These are phyloP conservation scores for Lasioglossum figueresi DNA, from an alignment of 2,888 invertebrate species.

Conservation along the genomic window DNA sequence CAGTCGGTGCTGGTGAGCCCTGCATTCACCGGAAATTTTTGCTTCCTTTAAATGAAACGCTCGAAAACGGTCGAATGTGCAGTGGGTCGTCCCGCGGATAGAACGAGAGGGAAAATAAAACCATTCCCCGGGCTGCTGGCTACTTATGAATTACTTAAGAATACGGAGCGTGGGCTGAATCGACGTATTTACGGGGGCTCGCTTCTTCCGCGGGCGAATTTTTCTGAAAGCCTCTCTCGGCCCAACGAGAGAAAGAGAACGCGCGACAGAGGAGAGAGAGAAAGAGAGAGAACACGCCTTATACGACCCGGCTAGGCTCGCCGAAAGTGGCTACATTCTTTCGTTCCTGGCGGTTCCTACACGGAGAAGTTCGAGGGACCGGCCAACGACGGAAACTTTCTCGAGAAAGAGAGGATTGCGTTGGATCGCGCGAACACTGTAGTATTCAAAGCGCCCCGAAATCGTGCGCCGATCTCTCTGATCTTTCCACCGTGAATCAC, in stretches of 20 bases:
- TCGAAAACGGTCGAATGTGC: slow-evolving; percentile 49
- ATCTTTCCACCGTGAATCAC: slow-evolving; percentile 1
- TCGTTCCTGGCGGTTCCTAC: slow-evolving; percentile 9
- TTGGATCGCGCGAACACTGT: not conserved
- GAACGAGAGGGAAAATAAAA: slow-evolving; percentile 47
- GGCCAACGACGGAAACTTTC: not conserved
- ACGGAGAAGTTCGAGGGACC: slow-evolving; percentile 2
- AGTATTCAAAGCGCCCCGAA: slow-evolving; percentile 9
- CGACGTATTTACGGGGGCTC: slow-evolving; percentile 63
- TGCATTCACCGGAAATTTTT: slow-evolving; percentile 45
- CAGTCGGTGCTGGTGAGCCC: not conserved
- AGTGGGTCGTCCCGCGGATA: slow-evolving; percentile 42
- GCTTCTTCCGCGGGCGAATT: slow-evolving; percentile 38
- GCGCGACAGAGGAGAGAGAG: not conserved
- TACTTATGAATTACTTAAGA: slow-evolving; percentile 68
- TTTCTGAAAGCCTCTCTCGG: slow-evolving; percentile 50
- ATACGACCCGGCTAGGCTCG: slow-evolving; percentile 30
- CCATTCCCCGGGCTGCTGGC: slow-evolving; percentile 34
- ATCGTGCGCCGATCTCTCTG: slow-evolving; percentile 22
- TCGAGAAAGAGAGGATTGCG: not conserved
- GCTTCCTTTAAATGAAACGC: slow-evolving; percentile 45
- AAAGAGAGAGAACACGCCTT: not conserved
- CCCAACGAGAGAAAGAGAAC: slow-evolving; percentile 25
- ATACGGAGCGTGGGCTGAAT: slow-evolving; percentile 59
- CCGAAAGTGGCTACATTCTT: slow-evolving; percentile 40